Conservation (phyloP, 2,113 vertebrate species). For the Porphyrio hochstetteri region DNA sequence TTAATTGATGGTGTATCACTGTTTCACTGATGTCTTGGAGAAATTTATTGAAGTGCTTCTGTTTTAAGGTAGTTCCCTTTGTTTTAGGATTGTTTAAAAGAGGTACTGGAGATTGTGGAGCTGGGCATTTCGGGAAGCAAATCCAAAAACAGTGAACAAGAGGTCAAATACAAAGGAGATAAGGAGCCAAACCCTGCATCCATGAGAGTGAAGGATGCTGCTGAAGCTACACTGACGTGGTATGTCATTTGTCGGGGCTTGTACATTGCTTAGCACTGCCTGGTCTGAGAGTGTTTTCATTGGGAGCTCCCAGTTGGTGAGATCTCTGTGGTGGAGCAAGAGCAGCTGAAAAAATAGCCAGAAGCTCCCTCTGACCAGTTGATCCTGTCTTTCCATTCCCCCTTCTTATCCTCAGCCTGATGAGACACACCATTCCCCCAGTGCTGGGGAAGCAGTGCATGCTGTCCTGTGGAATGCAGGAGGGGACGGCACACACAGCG, state of each 20-base stretch:
- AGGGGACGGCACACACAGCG: neutral
- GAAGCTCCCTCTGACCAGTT: neutral
- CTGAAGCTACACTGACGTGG: conserved; percentile 94
- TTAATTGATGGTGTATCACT: neutral
- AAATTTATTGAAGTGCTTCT: neutral
- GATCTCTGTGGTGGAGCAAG: neutral
- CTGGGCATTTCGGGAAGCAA: conserved; percentile 95
- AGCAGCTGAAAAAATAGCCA: neutral
- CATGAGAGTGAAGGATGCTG: conserved; percentile 95
- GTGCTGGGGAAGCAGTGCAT: neutral
- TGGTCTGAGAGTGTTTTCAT: neutral
- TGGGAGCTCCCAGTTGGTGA: neutral
- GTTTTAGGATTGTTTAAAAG: conserved; percentile 90
- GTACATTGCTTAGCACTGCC: neutral
- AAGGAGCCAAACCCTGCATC: conserved; percentile 95
- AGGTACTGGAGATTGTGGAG: conserved; percentile 95
- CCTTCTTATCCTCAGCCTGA: neutral
- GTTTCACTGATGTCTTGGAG: conserved; percentile 1
- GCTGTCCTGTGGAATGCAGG: accelerated
- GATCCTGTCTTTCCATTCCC: neutral
- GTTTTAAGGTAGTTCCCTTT: neutral
- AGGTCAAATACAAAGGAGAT: conserved; percentile 92
- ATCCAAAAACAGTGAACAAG: conserved; percentile 88
- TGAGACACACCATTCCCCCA: neutral
- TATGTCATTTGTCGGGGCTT: conserved; percentile 61